Base-by-base conservation (phyloP, 2,888 invertebrate genomes). In the Tanytarsus gracilentus region DNA sequence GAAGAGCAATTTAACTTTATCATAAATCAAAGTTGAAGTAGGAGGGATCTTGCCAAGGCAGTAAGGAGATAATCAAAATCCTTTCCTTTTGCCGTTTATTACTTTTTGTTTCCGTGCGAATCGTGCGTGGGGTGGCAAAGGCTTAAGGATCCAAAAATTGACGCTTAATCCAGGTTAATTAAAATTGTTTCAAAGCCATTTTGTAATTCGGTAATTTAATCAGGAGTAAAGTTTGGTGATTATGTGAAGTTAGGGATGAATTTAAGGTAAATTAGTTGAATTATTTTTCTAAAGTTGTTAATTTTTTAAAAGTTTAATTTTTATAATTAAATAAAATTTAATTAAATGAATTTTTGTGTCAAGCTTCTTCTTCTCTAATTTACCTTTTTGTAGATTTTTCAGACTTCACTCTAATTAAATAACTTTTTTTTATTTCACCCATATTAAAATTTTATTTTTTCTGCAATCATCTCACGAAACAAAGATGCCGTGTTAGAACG, bases 101-200 rank as follows among this genome's bases (percentile, higher is more conserved):
- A n/a, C n/a, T n/a, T n/a, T n/a, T n/a, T n/a, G n/a, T n/a, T n/a
- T n/a, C n/a, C n/a, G n/a, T n/a, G n/a, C n/a, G n/a, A n/a, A n/a
- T n/a, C n/a, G n/a, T n/a, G n/a, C n/a, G n/a, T n/a, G n/a, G n/a
- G n/a, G n/a, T n/a, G n/a, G n/a, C n/a, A n/a, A n/a, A n/a, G n/a
- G n/a, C n/a, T n/a, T n/a, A n/a, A n/a, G n/a, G n/a, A n/a, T n/a
- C n/a, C n/a, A n/a, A n/a, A 44, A 23, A 23, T 8, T 33, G 55
- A 51, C 51, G 16, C 51, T 26, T 51, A 51, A 51, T 51, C 51
- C 30, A 51, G 51, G 55, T 55, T 55, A 55, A 55, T 55, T 55
- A 55, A 55, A 55, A 55, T 55, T 55, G 55, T 55, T 55, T 40
- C n/a, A 25, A 55, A 40, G n/a, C n/a, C n/a, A n/a, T n/a, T n/a